These are phyloP conservation scores for Daphoenositta chrysoptera DNA, from an alignment of 2,113 vertebrate genomes.

Conservation along the genomic window DNA sequence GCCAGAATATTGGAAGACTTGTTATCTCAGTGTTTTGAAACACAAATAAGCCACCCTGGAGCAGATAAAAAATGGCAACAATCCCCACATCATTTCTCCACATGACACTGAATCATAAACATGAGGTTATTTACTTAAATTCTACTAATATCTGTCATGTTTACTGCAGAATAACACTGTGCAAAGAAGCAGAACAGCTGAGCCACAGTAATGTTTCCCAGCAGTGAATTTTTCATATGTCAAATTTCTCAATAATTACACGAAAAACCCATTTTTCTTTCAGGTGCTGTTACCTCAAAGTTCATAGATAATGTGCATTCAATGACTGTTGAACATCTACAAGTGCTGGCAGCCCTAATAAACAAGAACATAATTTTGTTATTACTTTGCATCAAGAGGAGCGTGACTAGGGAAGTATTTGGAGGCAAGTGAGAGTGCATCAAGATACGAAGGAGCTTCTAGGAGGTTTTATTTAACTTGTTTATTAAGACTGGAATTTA, in stretches of 20 bases:
- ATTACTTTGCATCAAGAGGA: not conserved
- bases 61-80: not conserved
- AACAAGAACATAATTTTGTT: not conserved
- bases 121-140: not conserved
- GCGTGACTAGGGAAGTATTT: not conserved
- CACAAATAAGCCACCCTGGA: not conserved
- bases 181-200: not conserved
- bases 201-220: not conserved
- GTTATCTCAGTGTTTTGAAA: not conserved
- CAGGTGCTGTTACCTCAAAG: not conserved
- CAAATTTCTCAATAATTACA: not conserved
- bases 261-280: not conserved
- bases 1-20: not conserved
- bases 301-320: not conserved
- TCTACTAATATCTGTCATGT: not conserved
- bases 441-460: not conserved
- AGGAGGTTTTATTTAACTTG: slow-evolving; percentile 50
- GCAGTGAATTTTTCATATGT: not conserved
- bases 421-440: not conserved
- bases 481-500: slow-evolving; percentile 50
- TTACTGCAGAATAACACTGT: not conserved
- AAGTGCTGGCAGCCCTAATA: not conserved
- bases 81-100: not conserved
- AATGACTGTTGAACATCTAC: not conserved
- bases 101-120: not conserved